These are phyloP conservation scores for Cotesia congregata DNA, from an alignment of 2,888 invertebrate genomes.

Conservation along the genomic window DNA sequence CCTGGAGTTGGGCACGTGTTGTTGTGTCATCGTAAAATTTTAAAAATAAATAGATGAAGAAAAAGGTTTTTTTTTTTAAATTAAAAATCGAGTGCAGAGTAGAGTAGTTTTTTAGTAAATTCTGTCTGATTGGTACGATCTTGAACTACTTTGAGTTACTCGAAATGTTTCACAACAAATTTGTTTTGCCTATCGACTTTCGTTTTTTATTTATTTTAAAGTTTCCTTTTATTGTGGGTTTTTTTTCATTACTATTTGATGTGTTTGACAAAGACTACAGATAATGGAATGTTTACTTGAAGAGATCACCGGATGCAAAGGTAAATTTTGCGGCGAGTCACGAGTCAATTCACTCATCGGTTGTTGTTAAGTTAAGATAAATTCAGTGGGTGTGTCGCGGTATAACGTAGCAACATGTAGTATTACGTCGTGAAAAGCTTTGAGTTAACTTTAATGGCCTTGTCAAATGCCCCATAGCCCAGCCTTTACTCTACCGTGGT, in stretches of 20 bases:
- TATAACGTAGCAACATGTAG: neutral
- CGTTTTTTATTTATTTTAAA: neutral
- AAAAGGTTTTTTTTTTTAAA: neutral
- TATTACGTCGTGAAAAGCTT: conserved; percentile 44
- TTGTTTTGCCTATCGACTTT: neutral
- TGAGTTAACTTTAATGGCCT: conserved; percentile 54
- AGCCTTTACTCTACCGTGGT: conserved; percentile 3
- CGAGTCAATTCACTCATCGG: conserved; percentile 7
- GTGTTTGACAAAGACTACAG: conserved; percentile 19
- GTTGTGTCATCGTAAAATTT: neutral
- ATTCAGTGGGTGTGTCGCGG: conserved; percentile 43
- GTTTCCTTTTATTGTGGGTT: neutral
- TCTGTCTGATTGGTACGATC: neutral
- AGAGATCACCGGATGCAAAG: conserved; percentile 24
- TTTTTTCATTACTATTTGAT: neutral
- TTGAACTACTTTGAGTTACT: neutral
- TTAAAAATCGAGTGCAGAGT: neutral
- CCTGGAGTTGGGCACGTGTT: neutral
- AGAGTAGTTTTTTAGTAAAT: neutral
- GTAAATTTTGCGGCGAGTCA: conserved; percentile 18
- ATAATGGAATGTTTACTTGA: conserved; percentile 28
- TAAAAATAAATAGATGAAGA: neutral
- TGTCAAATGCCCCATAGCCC: conserved; percentile 50
- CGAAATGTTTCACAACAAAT: neutral
- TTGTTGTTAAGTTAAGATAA: neutral